phyloP scores from a whole-genome alignment of 2,113 vertebrate genomes.

The Clarias batrachus region DNA sequence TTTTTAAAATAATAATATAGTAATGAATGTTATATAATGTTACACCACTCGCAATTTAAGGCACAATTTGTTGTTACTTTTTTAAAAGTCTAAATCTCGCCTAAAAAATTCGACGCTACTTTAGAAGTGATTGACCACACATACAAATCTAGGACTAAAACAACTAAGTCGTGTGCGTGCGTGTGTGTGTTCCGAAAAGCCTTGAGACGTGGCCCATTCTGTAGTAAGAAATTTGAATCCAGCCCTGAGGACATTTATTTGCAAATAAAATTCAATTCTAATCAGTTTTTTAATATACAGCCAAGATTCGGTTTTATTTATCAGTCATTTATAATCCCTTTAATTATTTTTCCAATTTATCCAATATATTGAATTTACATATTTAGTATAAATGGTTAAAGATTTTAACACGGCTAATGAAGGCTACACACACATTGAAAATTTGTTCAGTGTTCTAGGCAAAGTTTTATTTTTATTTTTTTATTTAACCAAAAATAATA shows the following conservation, averaged over 20 bases:
- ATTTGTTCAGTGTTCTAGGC: not conserved
- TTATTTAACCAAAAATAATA: not conserved
- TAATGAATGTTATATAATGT: not conserved
- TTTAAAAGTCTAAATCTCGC: no score
- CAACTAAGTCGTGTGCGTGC: not conserved
- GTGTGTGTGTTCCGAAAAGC: not conserved
- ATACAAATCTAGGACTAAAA: not conserved
- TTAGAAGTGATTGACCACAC: not conserved
- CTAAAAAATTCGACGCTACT: not conserved
- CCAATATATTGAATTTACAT: not conserved
- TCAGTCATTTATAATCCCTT: not conserved
- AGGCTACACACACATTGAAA: not conserved
- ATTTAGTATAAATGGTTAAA: not conserved
- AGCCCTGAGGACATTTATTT: not conserved
- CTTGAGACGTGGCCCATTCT: slow-evolving; percentile 25
- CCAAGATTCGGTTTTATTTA: not conserved
- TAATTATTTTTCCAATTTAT: not conserved
- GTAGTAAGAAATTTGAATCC: not conserved
- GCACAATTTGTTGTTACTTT: slow-evolving; percentile 42
- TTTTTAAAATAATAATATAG: not conserved
- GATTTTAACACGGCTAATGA: slow-evolving; percentile 5
- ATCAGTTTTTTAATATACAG: not conserved
- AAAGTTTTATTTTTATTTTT: not conserved
- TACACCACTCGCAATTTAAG: slow-evolving; percentile 25
- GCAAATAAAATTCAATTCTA: not conserved